Conservation (phyloP, 1,140 invertebrate species). For the Drosophila rufa region DNA sequence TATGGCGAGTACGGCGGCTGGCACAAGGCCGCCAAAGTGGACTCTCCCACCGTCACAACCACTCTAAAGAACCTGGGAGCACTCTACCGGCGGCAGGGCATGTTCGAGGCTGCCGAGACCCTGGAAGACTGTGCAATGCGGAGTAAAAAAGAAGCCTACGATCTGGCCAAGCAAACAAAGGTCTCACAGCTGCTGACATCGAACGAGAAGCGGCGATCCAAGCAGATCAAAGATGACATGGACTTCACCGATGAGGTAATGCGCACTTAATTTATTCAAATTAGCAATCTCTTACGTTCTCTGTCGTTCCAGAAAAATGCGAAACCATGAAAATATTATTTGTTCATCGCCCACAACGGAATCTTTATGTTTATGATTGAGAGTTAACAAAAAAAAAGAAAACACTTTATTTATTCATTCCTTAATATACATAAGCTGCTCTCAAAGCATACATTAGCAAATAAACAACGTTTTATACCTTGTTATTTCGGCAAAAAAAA, state of each 20-base stretch:
- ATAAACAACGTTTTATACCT: constrained; percentile 64
- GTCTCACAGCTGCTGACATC: constrained; percentile 89
- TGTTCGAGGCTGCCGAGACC: constrained; percentile 99
- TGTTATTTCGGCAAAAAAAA: constrained; percentile 58
- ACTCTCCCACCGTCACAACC: constrained; percentile 98
- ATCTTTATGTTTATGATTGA: constrained; percentile 73
- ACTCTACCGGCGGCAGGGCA: constrained; percentile 98
- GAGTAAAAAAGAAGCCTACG: constrained; percentile 96
- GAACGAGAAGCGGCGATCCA: constrained; percentile 82
- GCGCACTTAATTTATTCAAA: not conserved
- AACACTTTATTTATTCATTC: constrained; percentile 78
- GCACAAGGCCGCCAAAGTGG: constrained; percentile 99
- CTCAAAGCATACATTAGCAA: constrained; percentile 61
- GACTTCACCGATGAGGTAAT: constrained; percentile 79
- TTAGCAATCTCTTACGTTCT: not conserved
- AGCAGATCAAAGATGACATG: constrained; percentile 79
- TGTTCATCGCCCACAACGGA: constrained; percentile 56
- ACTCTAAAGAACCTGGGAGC: constrained; percentile 99
- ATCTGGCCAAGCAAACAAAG: constrained; percentile 96
- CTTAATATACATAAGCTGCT: constrained; percentile 73
- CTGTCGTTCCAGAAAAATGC: constrained; percentile 65
- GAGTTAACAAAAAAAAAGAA: constrained; percentile 71
- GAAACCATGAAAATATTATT: constrained; percentile 73
- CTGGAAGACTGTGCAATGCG: constrained; percentile 98
- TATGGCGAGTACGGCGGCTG: constrained; percentile 98